Conservation (phyloP, 2,797 vertebrate genomes). For the Cottoperca gobio region DNA sequence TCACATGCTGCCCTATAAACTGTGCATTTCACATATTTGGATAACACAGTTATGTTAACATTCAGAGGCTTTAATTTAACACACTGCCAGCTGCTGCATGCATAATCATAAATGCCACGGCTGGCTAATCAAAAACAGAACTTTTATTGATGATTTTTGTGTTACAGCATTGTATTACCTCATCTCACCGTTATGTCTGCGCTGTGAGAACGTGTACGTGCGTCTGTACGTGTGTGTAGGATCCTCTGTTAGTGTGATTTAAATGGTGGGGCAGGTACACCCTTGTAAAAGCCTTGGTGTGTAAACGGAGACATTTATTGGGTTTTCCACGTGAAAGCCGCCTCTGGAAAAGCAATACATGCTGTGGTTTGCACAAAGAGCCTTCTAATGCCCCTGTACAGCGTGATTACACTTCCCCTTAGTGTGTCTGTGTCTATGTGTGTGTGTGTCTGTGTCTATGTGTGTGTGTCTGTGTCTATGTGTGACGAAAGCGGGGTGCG, state of each 20-base stretch:
- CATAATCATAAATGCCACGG: conserved; percentile 31
- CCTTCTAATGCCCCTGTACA: conserved; percentile 53
- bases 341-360: conserved; percentile 49
- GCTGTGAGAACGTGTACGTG: not conserved
- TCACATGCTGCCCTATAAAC: not conserved
- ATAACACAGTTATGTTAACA: not conserved
- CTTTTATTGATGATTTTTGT: conserved; percentile 26
- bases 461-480: conserved; percentile 28
- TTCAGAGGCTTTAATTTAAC: conserved; percentile 41
- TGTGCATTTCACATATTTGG: not conserved
- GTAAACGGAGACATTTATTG: conserved; percentile 57
- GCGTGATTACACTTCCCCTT: conserved; percentile 64
- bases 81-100: conserved; percentile 15
- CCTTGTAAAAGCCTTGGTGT: conserved; percentile 28
- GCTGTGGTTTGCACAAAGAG: conserved; percentile 62
- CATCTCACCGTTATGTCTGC: conserved; percentile 4
- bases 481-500: conserved; percentile 71
- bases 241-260: conserved; percentile 19
- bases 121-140: conserved; percentile 61
- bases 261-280: conserved; percentile 49
- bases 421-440: conserved; percentile 11
- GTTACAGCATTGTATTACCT: conserved; percentile 36
- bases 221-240: not conserved
- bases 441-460: conserved; percentile 30
- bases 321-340: conserved; percentile 55